Evolutionary conservation across 2,888 invertebrate genomes (phyloP), one percentile per base, ranked within the genome.

Genomic region (Harpalus rufipes): DNA sequence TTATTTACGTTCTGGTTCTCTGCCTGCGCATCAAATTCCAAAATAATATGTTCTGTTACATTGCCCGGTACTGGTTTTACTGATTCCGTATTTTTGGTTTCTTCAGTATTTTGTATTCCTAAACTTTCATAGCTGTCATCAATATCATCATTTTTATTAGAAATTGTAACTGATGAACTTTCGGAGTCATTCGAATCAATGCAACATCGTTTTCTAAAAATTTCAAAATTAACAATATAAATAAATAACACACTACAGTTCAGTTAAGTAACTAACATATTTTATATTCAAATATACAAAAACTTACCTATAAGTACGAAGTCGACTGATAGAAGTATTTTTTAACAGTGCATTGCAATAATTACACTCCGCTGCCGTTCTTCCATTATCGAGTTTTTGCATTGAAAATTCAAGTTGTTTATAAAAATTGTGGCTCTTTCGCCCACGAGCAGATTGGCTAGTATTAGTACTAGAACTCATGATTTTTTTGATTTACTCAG

Each of bases 151-250:
- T 21, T 21, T 21, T 21, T 21, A 21, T 21, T 21, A 21, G 21
- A 21, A 21, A 21, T 21, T 21, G 1, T 21, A 21, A 21, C 21
- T 21, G 21, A 21, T 21, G 21, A 21, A 21, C 21, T 21, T 21
- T 21, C 21, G 21, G 21, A 21, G 59, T 59, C 12, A 59, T 59
- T 59, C 59, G 59, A 59, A 59, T 59, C 59, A 59, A 59, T 59
- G 14, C 59, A 59, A 59, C 59, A 59, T 14, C 59, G 59, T 59
- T 59, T 59, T 59, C 59, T 59, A 59, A 59, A 59, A 59, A 59
- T 59, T n/a, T 59, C 59, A 59, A n/a, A n/a, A 14, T n/a, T 14
- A 59, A 59, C 59, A 59, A n/a, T 59, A 59, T 59, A 10, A 59
- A 59, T 59, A 59, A 51, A 51, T 51, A 51, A 51, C 51, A 51